These are phyloP conservation scores for Psilanteris sp. DNA, from an alignment of 1,140 invertebrate genomes.

Conservation along the genomic window DNA sequence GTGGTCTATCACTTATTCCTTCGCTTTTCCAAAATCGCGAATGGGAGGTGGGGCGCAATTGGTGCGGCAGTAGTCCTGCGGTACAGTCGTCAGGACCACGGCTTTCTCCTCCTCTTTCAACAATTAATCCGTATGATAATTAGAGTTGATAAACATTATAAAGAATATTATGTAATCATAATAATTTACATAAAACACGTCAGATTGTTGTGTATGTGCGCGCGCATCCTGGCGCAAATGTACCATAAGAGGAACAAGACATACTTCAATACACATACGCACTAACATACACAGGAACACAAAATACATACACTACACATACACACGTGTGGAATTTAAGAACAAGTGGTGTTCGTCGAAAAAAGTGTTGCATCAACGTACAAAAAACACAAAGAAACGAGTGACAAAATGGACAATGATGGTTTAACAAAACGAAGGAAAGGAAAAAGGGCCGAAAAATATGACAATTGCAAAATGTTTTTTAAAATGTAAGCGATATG, in stretches of 20 bases:
- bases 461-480: too few species aligned
- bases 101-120: constrained; percentile 67
- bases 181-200: constrained; percentile 65
- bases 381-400: constrained; percentile 69
- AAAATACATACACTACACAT: constrained; percentile 20
- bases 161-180: constrained; percentile 71
- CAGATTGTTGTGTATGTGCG: constrained; percentile 61
- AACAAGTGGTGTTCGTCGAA: constrained; percentile 74
- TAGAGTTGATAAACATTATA: constrained; percentile 72
- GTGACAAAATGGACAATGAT: constrained; percentile 57
- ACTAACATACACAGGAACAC: constrained; percentile 24
- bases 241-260: constrained; percentile 35
- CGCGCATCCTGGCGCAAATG: constrained; percentile 20
- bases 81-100: too few species aligned
- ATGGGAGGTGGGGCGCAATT: constrained; percentile 29
- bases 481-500: constrained; percentile 65
- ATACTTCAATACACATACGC: constrained; percentile 33
- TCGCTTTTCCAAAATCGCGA: constrained; percentile 71
- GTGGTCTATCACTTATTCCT: constrained; percentile 70
- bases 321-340: constrained; percentile 31
- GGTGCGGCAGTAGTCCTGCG: too few species aligned
- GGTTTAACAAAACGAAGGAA: too few species aligned
- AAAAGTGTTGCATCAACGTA: constrained; percentile 76
- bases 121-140: constrained; percentile 74
- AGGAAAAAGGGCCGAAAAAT: too few species aligned